These are phyloP conservation scores for Laticauda colubrina DNA, from an alignment of 2,113 vertebrate genomes.

Conservation along the genomic window DNA sequence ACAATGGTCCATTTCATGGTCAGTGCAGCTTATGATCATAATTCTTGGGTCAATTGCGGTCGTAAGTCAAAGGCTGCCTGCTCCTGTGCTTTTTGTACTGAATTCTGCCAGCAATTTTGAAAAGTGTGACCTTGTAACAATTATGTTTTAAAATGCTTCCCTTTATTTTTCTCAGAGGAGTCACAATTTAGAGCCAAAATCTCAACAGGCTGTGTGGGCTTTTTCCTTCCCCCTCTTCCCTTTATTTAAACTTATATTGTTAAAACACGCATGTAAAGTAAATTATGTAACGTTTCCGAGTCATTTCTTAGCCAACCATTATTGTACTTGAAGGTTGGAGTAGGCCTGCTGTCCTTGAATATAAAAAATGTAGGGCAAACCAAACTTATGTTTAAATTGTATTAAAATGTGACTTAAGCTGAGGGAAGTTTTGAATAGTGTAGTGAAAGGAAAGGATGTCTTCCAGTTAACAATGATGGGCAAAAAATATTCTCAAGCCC, in stretches of 20 bases:
- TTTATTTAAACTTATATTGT: constrained; percentile 25
- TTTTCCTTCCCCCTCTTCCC: neutral
- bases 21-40: too few relatives aligned
- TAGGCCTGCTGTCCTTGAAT: neutral
- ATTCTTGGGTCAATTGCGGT: too few relatives aligned
- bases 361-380: constrained; percentile 36
- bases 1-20: too few relatives aligned
- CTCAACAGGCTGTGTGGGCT: neutral
- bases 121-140: neutral
- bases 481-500: neutral
- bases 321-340: constrained; percentile 4
- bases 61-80: neutral
- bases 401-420: constrained; percentile 36
- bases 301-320: neutral
- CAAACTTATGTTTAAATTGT: constrained; percentile 41
- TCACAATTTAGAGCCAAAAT: neutral
- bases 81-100: neutral
- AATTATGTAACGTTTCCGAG: constrained; percentile 33
- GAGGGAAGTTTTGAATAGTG: constrained; percentile 17
- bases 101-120: neutral
- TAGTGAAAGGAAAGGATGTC: constrained; percentile 22
- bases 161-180: neutral
- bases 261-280: constrained; percentile 6
- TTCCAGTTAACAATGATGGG: neutral
- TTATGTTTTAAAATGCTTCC: neutral